phyloP scores from a whole-genome alignment of 1,140 invertebrate genomes.

The Drosophila santomea region DNA sequence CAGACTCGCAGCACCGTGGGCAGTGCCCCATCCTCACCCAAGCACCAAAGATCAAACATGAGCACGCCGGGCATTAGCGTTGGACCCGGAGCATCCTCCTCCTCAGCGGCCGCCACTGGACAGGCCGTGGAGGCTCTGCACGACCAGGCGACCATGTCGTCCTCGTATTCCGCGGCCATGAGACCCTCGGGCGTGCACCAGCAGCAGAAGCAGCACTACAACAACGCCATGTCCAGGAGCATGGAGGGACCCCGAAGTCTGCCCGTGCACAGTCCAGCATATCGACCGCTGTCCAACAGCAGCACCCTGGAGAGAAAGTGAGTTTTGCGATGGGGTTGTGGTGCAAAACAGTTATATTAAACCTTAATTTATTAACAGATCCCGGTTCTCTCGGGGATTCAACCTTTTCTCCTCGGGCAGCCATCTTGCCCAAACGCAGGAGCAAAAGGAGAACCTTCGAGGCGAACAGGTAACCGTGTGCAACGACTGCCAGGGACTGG shows the following conservation, averaged over 20 bases:
- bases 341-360: not conserved
- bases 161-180: constrained; percentile 71
- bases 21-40: constrained; percentile 89
- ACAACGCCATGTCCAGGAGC: constrained; percentile 86
- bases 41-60: constrained; percentile 85
- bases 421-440: constrained; percentile 76
- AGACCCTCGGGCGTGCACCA: constrained; percentile 62
- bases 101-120: constrained; percentile 40
- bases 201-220: constrained; percentile 64
- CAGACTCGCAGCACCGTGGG: constrained; percentile 85
- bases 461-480: constrained; percentile 95
- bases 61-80: constrained; percentile 81
- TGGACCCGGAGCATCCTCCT: constrained; percentile 60
- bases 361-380: constrained; percentile 55
- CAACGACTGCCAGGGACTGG: constrained; percentile 97
- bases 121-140: constrained; percentile 79
- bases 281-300: constrained; percentile 84
- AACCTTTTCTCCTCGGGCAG: constrained; percentile 85
- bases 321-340: not conserved
- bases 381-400: constrained; percentile 85
- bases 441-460: constrained; percentile 87
- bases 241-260: constrained; percentile 86
- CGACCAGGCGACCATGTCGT: constrained; percentile 73
- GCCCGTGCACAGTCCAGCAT: constrained; percentile 84
- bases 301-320: constrained; percentile 86